These are phyloP conservation scores for Drosophila trichaetosa DNA, from an alignment of 2,888 invertebrate genomes.

Conservation along the genomic window DNA sequence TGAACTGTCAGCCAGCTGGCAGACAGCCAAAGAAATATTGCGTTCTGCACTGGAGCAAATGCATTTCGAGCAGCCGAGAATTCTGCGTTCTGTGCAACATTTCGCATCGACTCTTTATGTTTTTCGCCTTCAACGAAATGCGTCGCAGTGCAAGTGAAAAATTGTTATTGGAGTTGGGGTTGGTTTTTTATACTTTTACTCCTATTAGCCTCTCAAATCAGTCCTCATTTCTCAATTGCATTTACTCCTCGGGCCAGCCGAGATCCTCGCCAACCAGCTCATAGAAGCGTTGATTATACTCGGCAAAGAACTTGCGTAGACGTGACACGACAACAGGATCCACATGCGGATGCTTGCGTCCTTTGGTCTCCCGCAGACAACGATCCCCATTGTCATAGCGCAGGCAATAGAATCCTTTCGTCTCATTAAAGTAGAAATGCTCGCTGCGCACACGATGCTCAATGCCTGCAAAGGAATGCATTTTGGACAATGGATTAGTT, in stretches of 20 bases:
- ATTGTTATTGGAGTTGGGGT: constrained; percentile 23
- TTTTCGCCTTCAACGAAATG: constrained; percentile 55
- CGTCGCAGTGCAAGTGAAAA: constrained; percentile 35
- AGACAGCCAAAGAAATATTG: constrained; percentile 53
- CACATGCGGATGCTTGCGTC: constrained; percentile 93
- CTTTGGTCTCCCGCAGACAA: constrained; percentile 93
- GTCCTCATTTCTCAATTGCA: constrained; percentile 60
- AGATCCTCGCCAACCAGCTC: constrained; percentile 96
- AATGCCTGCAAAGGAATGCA: constrained; percentile 74
- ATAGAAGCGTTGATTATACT: constrained; percentile 96
- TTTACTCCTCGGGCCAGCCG: constrained; percentile 95
- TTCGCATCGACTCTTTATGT: constrained; percentile 16
- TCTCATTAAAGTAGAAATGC: constrained; percentile 98
- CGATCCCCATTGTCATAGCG: constrained; percentile 93
- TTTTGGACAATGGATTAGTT: not conserved
- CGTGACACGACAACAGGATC: constrained; percentile 92
- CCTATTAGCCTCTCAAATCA: constrained; percentile 48
- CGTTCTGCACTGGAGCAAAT: constrained; percentile 15
- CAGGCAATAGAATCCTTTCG: constrained; percentile 97
- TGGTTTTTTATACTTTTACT: not conserved
- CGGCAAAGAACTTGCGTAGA: constrained; percentile 93
- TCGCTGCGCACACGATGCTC: constrained; percentile 89
- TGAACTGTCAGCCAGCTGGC: constrained; percentile 72
- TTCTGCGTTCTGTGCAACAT: constrained; percentile 17
- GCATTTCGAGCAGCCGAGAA: not conserved